Evolutionary conservation across 2,888 invertebrate genomes (phyloP), one percentile per base, ranked within the genome.

Genomic region (Metellina segmentata): DNA sequence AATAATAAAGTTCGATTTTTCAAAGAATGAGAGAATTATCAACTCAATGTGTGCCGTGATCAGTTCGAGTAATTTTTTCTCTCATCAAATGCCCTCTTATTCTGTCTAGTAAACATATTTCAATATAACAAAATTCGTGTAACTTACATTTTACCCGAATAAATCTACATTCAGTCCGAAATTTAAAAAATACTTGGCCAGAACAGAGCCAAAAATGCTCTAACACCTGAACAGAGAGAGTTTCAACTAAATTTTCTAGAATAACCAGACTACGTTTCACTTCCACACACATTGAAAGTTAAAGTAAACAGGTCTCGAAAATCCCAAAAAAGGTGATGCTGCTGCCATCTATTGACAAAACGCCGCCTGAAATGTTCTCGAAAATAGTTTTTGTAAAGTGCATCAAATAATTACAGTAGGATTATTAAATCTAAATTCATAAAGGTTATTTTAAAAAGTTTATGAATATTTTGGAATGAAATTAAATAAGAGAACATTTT

Each of bases 311-410:
- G 8, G n/a, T 4, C n/a, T 19, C 16, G n/a, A 74, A 20, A 52
- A 20, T 6, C n/a, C 16, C n/a, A 19, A 48, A 72, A 81, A 89
- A 61, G 77, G 61, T 70, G 11, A 82, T 89, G 48, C 75, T 88
- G 87, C 81, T 89, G 89, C 75, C 89, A 89, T 89, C 89, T 89
- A 89, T 16, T 82, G 70, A n/a, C 13, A 34, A 51, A 20, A 82
- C 11, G 51, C 77, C 7, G 1, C 4, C 34, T 34, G 34, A 34
- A 34, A 34, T 4, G 34, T 34, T 34, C 4, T 34, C 1, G 1
- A 34, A 34, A 34, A 34, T 34, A 2, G 34, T 34, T 34, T 34
- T 34, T 34, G 34, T 34, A 34, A 34, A 34, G 4, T 34, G 34
- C 4, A 34, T 34, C 34, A 34, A 34, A 34, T 34, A 34, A 34